These are phyloP conservation scores for Tipula unca DNA, from an alignment of 2,888 invertebrate species.

Conservation along the genomic window DNA sequence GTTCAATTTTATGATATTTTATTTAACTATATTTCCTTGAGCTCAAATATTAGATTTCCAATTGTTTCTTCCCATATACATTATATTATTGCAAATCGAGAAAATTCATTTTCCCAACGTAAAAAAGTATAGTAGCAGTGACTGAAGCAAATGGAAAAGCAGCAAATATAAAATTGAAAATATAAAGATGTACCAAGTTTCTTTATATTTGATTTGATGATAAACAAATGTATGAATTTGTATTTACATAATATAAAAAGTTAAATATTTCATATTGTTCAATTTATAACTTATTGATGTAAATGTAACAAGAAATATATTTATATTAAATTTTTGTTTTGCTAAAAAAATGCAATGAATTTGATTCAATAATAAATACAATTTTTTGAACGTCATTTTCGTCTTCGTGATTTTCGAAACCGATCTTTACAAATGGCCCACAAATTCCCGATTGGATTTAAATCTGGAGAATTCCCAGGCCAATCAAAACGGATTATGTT, in stretches of 20 bases:
- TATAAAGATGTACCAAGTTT: neutral
- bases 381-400: too few relatives aligned
- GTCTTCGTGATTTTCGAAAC: too few relatives aligned
- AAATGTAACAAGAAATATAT: neutral
- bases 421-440: too few relatives aligned
- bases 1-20: neutral
- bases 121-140: neutral
- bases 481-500: too few relatives aligned
- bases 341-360: too few relatives aligned
- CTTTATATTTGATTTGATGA: neutral
- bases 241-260: neutral
- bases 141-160: neutral
- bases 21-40: neutral
- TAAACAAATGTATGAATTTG: neutral
- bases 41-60: neutral
- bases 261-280: neutral
- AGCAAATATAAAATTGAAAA: neutral
- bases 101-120: neutral
- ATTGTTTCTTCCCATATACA: neutral
- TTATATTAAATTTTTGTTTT: too few relatives aligned
- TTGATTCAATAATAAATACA: too few relatives aligned
- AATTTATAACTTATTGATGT: neutral
- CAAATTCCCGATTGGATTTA: too few relatives aligned
- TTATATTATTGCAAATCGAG: neutral
- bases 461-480: too few relatives aligned